These are phyloP conservation scores for Danaus chrysippus DNA, from an alignment of 2,888 invertebrate species.

Conservation along the genomic window DNA sequence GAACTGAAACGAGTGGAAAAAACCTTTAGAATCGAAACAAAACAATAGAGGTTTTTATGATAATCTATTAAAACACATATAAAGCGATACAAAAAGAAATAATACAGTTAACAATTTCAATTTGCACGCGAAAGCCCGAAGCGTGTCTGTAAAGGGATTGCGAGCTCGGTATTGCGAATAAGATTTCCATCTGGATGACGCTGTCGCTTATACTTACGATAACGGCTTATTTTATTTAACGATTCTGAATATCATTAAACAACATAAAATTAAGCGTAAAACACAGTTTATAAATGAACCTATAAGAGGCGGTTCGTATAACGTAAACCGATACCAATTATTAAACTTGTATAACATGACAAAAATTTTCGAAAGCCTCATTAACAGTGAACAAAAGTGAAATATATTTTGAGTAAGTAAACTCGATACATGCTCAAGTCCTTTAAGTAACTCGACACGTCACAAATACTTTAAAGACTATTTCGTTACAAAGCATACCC, in stretches of 20 bases:
- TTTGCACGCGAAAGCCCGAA: slow-evolving; percentile 6
- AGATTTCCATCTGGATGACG: slow-evolving; percentile 3
- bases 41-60: background rate
- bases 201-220: background rate
- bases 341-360: background rate
- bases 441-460: slow-evolving; percentile 4
- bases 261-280: background rate
- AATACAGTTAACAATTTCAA: slow-evolving; percentile 7
- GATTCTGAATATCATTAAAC: background rate
- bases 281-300: background rate
- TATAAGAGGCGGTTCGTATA: background rate
- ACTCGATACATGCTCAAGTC: background rate
- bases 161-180: slow-evolving; percentile 1
- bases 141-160: slow-evolving; percentile 3
- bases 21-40: background rate
- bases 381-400: background rate
- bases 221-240: background rate
- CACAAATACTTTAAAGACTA: background rate
- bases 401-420: background rate
- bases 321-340: background rate
- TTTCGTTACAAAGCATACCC: slow-evolving; percentile 5
- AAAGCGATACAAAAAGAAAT: slow-evolving; percentile 1
- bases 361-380: background rate
- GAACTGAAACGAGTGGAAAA: too few species aligned
- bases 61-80: background rate